Conservation (phyloP, 2,888 invertebrate species). For the Lottia gigantea region DNA sequence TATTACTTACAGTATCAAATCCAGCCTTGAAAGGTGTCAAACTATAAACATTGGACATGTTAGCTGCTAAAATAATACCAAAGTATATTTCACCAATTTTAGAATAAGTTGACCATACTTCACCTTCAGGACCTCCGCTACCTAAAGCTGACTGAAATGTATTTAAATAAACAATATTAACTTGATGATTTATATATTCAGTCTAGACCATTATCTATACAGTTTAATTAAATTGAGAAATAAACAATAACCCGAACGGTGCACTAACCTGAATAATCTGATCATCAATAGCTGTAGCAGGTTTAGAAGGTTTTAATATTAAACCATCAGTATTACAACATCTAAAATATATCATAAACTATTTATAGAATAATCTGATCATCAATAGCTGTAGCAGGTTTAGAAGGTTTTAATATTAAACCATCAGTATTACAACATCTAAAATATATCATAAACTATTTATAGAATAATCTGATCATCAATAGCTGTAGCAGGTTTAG, state of each 20-base stretch:
- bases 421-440: too few relatives aligned
- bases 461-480: too few relatives aligned
- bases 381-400: too few relatives aligned
- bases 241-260: too few relatives aligned
- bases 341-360: too few relatives aligned
- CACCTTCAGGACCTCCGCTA: background rate
- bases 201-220: too few relatives aligned
- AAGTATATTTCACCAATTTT: background rate
- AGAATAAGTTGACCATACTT: conserved; percentile 1
- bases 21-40: background rate
- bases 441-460: too few relatives aligned
- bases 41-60: background rate
- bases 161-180: background rate
- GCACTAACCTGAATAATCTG: conserved; percentile 18
- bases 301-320: conserved; percentile 27
- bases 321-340: conserved; percentile 33
- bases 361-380: too few relatives aligned
- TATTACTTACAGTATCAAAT: background rate
- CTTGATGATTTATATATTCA: too few relatives aligned
- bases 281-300: conserved; percentile 24
- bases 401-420: too few relatives aligned
- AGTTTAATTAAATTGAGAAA: too few relatives aligned
- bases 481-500: too few relatives aligned
- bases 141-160: background rate
- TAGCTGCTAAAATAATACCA: conserved; percentile 1